Base-by-base conservation (phyloP, 1,140 invertebrate genomes). In the Elymnias hypermnestra region DNA sequence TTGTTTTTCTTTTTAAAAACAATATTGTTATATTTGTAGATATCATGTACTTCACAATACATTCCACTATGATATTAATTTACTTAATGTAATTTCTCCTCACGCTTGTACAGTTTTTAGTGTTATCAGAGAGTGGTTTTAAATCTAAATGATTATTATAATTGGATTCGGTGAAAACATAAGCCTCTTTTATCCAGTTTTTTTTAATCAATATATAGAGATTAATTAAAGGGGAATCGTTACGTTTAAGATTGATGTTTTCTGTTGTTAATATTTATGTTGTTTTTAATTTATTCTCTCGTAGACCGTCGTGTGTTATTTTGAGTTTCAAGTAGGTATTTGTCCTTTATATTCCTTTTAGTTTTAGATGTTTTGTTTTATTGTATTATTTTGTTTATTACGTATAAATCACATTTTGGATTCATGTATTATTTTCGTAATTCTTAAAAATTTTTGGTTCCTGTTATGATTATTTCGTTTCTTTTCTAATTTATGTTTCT, bases 171-270 rank as follows among this genome's bases (percentile, higher is more conserved):
- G 10, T 12, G 14, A 33, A 5, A 14, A 14, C 15, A 12, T 15
- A 12, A 10, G 17, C 9, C n/a, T 31, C 29, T 17, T 18, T 17
- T 45, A 12, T 15, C n/a, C 6, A 19, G 21, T 37, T 39, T 31
- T 25, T 38, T 22, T 25, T 17, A 18, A 13, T 31, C 35, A 13
- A 38, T 39, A 6, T 26, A 40, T 1, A 44, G 42, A 14, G 13
- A 12, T 31, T 26, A 29, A 45, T 59, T 53, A 71, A 72, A 50
- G 77, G 82, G 82, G 77, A 82, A 85, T 72, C 68, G 75, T 83
- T 85, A 85, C 82, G 82, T 85, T 85, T 85, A 85, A 75, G 76
- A 71, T 68, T 63, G 59, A 49, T 70, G 58, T 74, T 78, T 75
- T 26, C 6, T 21, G 19, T 21, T 79, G 72, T 73, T 83, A 64